Base-by-base conservation (phyloP, 2,113 vertebrate species). In the Puffinus mauretanicus region DNA sequence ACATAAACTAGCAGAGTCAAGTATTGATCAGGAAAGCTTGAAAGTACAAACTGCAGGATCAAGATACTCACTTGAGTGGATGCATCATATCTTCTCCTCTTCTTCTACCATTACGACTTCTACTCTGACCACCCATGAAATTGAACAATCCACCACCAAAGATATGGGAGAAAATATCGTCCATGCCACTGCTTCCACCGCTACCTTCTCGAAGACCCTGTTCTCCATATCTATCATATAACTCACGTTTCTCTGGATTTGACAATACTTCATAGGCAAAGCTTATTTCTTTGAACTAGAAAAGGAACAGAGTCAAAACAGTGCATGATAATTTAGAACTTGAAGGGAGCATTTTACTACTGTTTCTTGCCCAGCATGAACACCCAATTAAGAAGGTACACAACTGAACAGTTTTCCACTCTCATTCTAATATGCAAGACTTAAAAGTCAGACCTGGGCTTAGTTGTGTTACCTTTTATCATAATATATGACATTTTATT, bases 111-210 rank as follows among this genome's bases (percentile, higher is more conserved):
- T 99, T 99, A 80, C 98, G 99, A 98, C 98, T 99, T 95, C 99
- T 98, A 79, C 98, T 99, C 90, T 99, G 99, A 70, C 99, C 99
- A 47, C 99, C 99, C 99, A 99, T 99, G 96, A 99, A 99, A 71
- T 99, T 99, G 72, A 99, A 99, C 66, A 99, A 98, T 88, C 99
- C 99, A 88, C 99, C 99, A 22, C 99, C 99, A 97, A 99, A 99
- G 97, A 99, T 99, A 94, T 99, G 99, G 66, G 99, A 99, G 98
- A 99, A 99, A 96, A 99, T 99, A 90, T 99, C 99, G 60, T 99
- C 99, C 99, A 99, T 99, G 88, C 99, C 99, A 22, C 98, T 98
- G 30, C 99, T 98, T 25, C 99, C 99, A 7, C 99, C 98, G 4
- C 99, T 99, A 17, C 99, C 99, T 98, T 99, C 99, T 82, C 99